Conservation (phyloP, 2,797 vertebrate species). For the Pangasius mekongensis region DNA sequence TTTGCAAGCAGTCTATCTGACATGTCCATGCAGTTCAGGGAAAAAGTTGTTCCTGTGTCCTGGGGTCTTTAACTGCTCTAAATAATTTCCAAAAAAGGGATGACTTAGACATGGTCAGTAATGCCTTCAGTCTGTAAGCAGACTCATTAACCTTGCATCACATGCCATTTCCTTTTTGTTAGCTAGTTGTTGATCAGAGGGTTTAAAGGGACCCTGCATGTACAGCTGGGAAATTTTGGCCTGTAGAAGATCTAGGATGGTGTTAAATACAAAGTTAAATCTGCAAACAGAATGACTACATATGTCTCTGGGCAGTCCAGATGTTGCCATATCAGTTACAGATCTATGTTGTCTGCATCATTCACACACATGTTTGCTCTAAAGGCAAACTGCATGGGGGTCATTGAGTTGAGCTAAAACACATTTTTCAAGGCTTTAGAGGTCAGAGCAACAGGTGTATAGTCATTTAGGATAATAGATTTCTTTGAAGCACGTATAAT, state of each 20-base stretch:
- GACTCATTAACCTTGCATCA: not conserved
- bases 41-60: not conserved
- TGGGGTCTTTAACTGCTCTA: not conserved
- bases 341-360: not conserved
- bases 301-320: constrained; percentile 16
- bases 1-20: not conserved
- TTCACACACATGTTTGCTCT: constrained; percentile 17
- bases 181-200: not conserved
- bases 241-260: not conserved
- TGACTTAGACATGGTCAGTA: not conserved
- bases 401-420: not conserved
- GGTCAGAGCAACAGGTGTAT: constrained; percentile 14
- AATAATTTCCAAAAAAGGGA: not conserved
- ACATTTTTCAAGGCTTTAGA: not conserved
- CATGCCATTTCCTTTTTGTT: constrained; percentile 5
- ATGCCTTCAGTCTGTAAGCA: not conserved
- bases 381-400: constrained; percentile 1
- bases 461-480: not conserved
- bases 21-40: not conserved
- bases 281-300: constrained; percentile 23
- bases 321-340: constrained; percentile 12
- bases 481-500: not conserved
- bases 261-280: constrained; percentile 15
- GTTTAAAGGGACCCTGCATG: not conserved
- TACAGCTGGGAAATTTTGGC: constrained; percentile 12